Evolutionary conservation across 2,797 vertebrate species (phyloP), one percentile per base, ranked within the genome.

Genomic region (Malacoraja senta): DNA sequence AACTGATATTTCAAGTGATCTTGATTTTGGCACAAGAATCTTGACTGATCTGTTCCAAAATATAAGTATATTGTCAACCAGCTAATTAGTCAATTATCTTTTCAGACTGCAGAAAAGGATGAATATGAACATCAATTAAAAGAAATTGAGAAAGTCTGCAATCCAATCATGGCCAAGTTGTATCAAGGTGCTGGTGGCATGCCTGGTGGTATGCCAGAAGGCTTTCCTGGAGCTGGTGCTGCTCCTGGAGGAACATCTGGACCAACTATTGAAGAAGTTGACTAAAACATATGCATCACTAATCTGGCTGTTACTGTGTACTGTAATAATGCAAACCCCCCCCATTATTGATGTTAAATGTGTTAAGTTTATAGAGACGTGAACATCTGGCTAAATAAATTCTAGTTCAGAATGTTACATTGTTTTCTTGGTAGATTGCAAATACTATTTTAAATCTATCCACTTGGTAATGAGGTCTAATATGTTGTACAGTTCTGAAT

Each of bases 41-140:
- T 68, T 1, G 10, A 68, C 53, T 84, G 29, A 35, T 68, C 83
- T 65, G 32, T 65, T 21, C 15, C 84, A 74, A 74, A 74, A 74
- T 24, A 74, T 90, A 21, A 53, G 63, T 68, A 68, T 68, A 12
- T 68, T 68, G 65, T 17, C 65, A 74, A 74, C 8, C 19, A 13
- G 24, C 77, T 80, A 77, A 65, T n/a, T 63, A 63, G 78, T 10
- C 29, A 71, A n/a, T 76, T 74, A 29, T 74, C 29, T 77, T n/a
- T 94, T 1, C 61, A 97, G 97, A 97, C 97, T 94, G 97, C 97
- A 0, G 97, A 97, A 94, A 97, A 24, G 93, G 97, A 97, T 0
- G 97, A 97, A 79, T 97, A 96, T 94, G 97, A 97, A 77, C 97
- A 97, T 94, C 97, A 97, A 58, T 97, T 97, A 94, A 97, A 97